phyloP scores from a whole-genome alignment of 2,113 vertebrate species.

The Platysteira castanea region DNA sequence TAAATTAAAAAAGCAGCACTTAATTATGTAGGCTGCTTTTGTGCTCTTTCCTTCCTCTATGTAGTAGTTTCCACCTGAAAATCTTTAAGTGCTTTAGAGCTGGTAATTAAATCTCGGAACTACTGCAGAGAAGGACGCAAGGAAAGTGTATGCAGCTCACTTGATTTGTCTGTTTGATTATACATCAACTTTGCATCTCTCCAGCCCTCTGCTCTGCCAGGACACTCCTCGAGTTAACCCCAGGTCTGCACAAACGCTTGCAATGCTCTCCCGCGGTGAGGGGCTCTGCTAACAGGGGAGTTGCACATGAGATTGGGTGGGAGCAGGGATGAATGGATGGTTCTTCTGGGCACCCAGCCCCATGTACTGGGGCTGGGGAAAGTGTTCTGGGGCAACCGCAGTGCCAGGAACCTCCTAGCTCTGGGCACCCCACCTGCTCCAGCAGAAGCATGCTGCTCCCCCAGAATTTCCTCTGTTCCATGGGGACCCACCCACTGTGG shows the following conservation, averaged over 20 bases:
- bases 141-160: not conserved
- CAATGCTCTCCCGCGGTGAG: not conserved
- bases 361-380: not conserved
- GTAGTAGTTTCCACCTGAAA: constrained; percentile 59
- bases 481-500: not conserved
- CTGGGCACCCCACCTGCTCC: not conserved
- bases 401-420: not conserved
- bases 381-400: not conserved
- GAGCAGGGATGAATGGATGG: not conserved
- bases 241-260: not conserved
- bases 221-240: not conserved
- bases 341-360: not conserved
- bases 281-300: not conserved
- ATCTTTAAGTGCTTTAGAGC: constrained; percentile 61
- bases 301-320: not conserved
- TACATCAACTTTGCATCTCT: not conserved
- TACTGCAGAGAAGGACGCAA: constrained; percentile 14
- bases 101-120: constrained; percentile 52
- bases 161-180: constrained; percentile 43
- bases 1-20: constrained; percentile 64
- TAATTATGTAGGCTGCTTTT: constrained; percentile 53
- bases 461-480: not conserved
- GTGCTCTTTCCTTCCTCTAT: constrained; percentile 22
- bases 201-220: constrained; percentile 32
- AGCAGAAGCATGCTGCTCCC: not conserved